Conservation (phyloP, 2,113 vertebrate species). For the Nyctibius bracteatus region DNA sequence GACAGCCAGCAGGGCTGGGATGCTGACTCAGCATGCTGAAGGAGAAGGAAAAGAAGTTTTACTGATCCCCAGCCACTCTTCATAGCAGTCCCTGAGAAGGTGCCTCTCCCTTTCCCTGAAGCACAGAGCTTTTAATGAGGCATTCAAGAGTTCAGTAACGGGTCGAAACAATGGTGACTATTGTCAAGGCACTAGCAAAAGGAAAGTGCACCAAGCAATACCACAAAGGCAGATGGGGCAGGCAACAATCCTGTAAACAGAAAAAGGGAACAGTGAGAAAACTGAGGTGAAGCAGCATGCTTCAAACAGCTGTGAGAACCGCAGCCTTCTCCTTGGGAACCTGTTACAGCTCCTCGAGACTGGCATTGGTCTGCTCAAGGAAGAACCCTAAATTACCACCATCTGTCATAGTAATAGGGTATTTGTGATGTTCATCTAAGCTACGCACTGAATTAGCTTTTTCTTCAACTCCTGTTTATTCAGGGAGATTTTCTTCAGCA, state of each 20-base stretch:
- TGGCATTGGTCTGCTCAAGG: not conserved
- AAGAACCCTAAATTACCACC: not conserved
- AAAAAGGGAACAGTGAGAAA: conserved; percentile 5
- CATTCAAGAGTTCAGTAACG: not conserved
- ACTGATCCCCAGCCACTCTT: not conserved
- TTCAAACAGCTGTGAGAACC: not conserved
- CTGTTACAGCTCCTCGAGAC: not conserved
- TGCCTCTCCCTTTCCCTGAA: not conserved
- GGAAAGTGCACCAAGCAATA: not conserved
- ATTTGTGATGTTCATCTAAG: not conserved
- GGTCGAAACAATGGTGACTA: not conserved
- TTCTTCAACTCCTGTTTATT: not conserved
- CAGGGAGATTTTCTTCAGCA: not conserved
- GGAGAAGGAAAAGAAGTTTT: not conserved
- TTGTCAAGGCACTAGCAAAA: not conserved
- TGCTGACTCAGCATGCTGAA: conserved; percentile 31
- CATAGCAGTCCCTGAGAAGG: not conserved
- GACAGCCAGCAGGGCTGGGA: not conserved
- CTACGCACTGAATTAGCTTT: not conserved
- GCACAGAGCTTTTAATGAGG: not conserved
- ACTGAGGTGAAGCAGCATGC: not conserved
- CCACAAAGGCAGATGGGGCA: not conserved
- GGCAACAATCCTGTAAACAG: not conserved
- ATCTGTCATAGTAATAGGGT: not conserved
- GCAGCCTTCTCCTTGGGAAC: not conserved